These are phyloP conservation scores for Melipona beecheii DNA, from an alignment of 2,888 invertebrate genomes.

Conservation along the genomic window DNA sequence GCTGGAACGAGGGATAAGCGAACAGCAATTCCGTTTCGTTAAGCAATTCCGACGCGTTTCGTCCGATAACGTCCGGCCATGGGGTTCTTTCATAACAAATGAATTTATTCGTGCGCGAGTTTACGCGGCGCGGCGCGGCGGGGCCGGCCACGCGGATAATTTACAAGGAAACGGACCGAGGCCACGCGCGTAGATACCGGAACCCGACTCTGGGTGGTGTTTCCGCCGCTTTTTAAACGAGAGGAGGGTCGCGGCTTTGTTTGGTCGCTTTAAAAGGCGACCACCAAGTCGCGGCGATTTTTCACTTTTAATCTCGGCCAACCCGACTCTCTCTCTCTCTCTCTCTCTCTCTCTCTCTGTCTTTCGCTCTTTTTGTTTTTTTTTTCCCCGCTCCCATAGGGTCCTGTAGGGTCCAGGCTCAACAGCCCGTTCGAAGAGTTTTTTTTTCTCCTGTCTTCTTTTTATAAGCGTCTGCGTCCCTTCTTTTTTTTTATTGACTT, in stretches of 20 bases:
- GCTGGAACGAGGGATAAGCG: conserved; percentile 52
- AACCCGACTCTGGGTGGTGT: conserved; percentile 61
- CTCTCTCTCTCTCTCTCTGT: neutral
- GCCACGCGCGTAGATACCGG: conserved; percentile 59
- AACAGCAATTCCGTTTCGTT: conserved; percentile 74
- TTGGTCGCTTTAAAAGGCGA: conserved; percentile 45
- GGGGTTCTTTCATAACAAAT: conserved; percentile 72
- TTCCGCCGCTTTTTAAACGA: conserved; percentile 57
- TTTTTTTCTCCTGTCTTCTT: neutral
- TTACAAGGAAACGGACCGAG: conserved; percentile 60
- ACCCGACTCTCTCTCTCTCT: neutral
- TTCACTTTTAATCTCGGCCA: conserved; percentile 56
- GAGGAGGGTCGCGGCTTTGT: conserved; percentile 38
- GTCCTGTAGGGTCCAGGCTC: neutral
- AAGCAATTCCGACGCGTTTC: conserved; percentile 74
- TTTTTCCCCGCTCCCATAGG: neutral
- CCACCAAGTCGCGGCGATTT: conserved; percentile 52
- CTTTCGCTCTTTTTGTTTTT: neutral
- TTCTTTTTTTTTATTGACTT: neutral
- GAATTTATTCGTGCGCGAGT: conserved; percentile 74
- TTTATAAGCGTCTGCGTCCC: neutral
- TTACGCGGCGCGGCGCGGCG: conserved; percentile 65
- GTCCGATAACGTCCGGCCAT: conserved; percentile 72
- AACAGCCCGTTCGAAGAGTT: conserved; percentile 26
- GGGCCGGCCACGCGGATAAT: conserved; percentile 68